Conservation (phyloP, 2,888 invertebrate genomes). For the Papilio gigon region DNA sequence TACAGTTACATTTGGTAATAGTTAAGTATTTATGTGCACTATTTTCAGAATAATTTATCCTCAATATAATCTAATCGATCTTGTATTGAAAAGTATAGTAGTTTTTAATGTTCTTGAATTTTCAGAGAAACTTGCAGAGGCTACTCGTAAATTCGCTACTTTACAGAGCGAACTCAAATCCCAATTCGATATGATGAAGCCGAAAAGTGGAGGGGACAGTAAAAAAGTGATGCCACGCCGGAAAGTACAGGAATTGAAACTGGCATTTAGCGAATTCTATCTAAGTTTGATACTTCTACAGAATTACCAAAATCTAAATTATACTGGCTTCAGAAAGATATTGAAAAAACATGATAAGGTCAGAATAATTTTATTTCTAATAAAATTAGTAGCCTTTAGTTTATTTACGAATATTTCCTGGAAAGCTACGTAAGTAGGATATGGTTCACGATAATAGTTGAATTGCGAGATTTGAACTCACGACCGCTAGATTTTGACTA, state of each 20-base stretch:
- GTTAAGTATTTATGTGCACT: no score
- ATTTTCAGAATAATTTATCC: no score
- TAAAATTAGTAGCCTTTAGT: no score
- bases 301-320: slow-evolving; percentile 99
- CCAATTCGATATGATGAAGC: slow-evolving; percentile 81
- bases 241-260: slow-evolving; percentile 94
- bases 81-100: no score
- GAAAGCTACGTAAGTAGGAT: no score
- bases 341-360: slow-evolving; percentile 99
- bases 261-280: slow-evolving; percentile 99
- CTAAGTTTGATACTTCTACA: slow-evolving; percentile 97
- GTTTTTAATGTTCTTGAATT: slow-evolving; percentile 32
- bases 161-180: slow-evolving; percentile 92
- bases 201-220: slow-evolving; percentile 70
- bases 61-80: no score
- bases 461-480: no score
- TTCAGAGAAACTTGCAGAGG: slow-evolving; percentile 97
- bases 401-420: no score
- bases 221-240: slow-evolving; percentile 85
- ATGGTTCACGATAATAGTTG: no score
- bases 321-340: slow-evolving; percentile 99
- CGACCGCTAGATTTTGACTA: no score
- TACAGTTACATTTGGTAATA: no score
- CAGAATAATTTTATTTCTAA: no score
- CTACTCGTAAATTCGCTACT: slow-evolving; percentile 95